phyloP scores from a whole-genome alignment of 2,888 invertebrate species.

The Brenthis ino region DNA sequence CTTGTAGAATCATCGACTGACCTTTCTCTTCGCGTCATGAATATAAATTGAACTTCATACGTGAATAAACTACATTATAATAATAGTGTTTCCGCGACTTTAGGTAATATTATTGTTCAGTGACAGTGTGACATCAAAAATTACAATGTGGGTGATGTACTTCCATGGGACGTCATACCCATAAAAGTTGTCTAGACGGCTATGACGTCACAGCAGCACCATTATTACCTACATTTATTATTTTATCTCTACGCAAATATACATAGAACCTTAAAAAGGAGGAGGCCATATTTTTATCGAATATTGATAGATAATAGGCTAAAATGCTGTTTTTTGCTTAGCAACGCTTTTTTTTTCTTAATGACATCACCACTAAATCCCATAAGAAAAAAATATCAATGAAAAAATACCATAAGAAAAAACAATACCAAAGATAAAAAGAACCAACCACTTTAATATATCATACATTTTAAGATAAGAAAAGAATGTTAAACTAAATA shows the following conservation, averaged over 20 bases:
- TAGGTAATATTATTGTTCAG: conserved; percentile 9
- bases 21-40: conserved; percentile 24
- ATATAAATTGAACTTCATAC: conserved; percentile 27
- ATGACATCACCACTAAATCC: too few relatives aligned
- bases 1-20: conserved; percentile 8
- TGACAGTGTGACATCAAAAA: conserved; percentile 24
- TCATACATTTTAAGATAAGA: neutral
- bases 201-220: conserved; percentile 43
- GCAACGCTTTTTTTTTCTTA: too few relatives aligned
- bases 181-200: conserved; percentile 67
- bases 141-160: conserved; percentile 31
- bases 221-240: conserved; percentile 11
- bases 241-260: conserved; percentile 1
- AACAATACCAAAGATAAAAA: too few relatives aligned
- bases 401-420: too few relatives aligned
- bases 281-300: too few relatives aligned
- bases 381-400: too few relatives aligned
- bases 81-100: conserved; percentile 18
- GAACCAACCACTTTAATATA: too few relatives aligned
- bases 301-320: too few relatives aligned
- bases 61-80: conserved; percentile 23
- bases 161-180: conserved; percentile 53
- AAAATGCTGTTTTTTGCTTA: too few relatives aligned
- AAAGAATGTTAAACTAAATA: conserved; percentile 16
- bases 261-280: neutral